Evolutionary conservation across 2,888 invertebrate species (phyloP).

Genomic region (Microdon myrmicae): DNA sequence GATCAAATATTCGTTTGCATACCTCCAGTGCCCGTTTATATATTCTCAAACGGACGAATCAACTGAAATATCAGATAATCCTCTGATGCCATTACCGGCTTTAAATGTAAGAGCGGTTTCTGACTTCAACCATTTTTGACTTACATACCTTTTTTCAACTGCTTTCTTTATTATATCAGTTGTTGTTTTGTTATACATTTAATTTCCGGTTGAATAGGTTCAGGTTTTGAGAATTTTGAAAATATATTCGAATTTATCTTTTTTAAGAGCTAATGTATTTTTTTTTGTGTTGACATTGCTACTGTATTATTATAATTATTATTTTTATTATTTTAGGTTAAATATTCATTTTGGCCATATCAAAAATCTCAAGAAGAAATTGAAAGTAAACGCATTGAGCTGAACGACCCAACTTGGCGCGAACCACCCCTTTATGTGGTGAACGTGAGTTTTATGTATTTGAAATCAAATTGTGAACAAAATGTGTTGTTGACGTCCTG

Average conservation of each 20-base stretch:
- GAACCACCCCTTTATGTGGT: slow-evolving; percentile 74
- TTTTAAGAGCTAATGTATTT: background rate
- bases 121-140: background rate
- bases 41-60: slow-evolving; percentile 73
- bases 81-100: slow-evolving; percentile 77
- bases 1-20: slow-evolving; percentile 82
- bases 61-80: slow-evolving; percentile 66
- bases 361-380: slow-evolving; percentile 72
- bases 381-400: slow-evolving; percentile 70
- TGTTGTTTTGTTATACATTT: slow-evolving; percentile 4
- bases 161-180: slow-evolving; percentile 5
- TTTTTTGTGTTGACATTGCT: background rate
- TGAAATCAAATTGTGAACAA: slow-evolving; percentile 27
- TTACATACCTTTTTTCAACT: slow-evolving; percentile 8
- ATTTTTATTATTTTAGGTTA: slow-evolving; percentile 70
- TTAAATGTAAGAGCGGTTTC: slow-evolving; percentile 74
- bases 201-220: background rate
- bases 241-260: background rate
- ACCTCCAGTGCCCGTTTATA: slow-evolving; percentile 75
- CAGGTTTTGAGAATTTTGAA: background rate
- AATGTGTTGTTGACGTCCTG: slow-evolving; percentile 8
- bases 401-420: slow-evolving; percentile 72
- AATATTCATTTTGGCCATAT: slow-evolving; percentile 75
- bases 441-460: slow-evolving; percentile 72
- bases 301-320: slow-evolving; percentile 28